Percentiles rank a stretch among this genome's conserved stretches.
phyloP scores from a whole-genome alignment of 2,888 invertebrate species.

The Rhorus exstirpatorius region DNA sequence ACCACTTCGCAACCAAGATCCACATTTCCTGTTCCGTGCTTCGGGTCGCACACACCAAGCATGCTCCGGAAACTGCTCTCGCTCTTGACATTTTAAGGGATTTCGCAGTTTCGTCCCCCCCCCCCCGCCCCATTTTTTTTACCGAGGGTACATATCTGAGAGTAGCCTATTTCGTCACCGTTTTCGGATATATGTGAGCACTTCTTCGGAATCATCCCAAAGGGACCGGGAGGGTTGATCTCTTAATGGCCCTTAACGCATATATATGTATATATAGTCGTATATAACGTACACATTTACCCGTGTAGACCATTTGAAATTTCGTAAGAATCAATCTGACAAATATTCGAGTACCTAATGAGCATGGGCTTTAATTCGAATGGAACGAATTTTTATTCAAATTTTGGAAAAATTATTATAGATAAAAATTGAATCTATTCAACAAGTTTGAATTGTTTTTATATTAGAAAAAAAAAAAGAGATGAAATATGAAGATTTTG shows the following conservation, averaged over 20 bases:
- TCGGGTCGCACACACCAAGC: constrained; percentile 68
- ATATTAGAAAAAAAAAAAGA: no score
- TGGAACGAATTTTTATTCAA: no score
- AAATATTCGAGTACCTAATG: no score
- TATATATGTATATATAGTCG: no score
- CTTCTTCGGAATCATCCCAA: not conserved
- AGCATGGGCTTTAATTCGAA: no score
- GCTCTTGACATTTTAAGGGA: constrained; percentile 64
- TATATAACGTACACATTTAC: constrained; percentile 62
- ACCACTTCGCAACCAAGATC: constrained; percentile 80
- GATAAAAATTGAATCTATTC: no score
- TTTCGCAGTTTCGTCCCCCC: constrained; percentile 7
- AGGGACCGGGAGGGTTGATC: constrained; percentile 43
- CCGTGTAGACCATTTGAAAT: constrained; percentile 18
- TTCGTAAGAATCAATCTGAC: no score
- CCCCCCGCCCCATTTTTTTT: constrained; percentile 13
- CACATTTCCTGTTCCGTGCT: constrained; percentile 78
- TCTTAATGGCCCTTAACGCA: constrained; percentile 1
- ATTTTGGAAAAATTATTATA: no score
- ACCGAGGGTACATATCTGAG: not conserved
- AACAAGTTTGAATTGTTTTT: no score
- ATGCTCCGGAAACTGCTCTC: constrained; percentile 72
- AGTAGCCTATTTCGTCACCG: constrained; percentile 24
- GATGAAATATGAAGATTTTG: no score
- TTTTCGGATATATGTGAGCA: constrained; percentile 24